Evolutionary conservation across 2,113 vertebrate species (phyloP), one percentile per base, ranked within the genome.

Genomic region (Prionailurus bengalensis): DNA sequence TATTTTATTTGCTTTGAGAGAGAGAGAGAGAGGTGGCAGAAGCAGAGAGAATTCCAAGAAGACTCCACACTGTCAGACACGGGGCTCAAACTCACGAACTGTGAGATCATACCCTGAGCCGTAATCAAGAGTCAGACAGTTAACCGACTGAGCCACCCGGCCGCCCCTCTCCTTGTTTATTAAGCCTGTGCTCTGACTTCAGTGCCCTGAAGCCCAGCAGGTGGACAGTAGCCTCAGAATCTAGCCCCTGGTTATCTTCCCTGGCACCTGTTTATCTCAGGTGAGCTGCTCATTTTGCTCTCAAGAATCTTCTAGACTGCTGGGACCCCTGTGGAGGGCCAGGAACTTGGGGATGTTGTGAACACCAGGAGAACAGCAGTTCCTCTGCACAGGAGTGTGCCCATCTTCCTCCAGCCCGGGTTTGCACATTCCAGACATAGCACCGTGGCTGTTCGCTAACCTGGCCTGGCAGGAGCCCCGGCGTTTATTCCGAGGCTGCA

Each of bases 381-480:
- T 66, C 53, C 71, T n/a, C 31, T 74, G 78, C 21, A 25, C 2
- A 27, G 36, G 63, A 73, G 27, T 0, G 0, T 13, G 33, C 31
- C 65, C 21, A 23, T 13, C 17, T 78, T 76, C 48, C 71, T 70
- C 63, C 42, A 73, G 19, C 21, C 0, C 0, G 25, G 45, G 53
- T 88, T 97, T 90, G 80, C 12, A 88, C 71, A 80, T 97, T 97
- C 95, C 68, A 36, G 0, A 86, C 7, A 10, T 14, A 76, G 74
- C 31, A 0, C 66, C 48, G 91, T 84, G 8, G 7, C 61, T 25
- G 1, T 94, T 96, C 93, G 55, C 36, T 78, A n/a, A 36, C 17
- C 66, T 39, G 78, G 53, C 45, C 73, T 95, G 42, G 19, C 16
- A 74, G 83, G 86, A 80, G 55, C 61, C 5, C 0, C 0, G 21